Percentiles rank a stretch among this genome's conserved stretches.
These are phyloP conservation scores for Cephus sareptanus DNA, from an alignment of 2,888 invertebrate genomes.

Conservation along the genomic window DNA sequence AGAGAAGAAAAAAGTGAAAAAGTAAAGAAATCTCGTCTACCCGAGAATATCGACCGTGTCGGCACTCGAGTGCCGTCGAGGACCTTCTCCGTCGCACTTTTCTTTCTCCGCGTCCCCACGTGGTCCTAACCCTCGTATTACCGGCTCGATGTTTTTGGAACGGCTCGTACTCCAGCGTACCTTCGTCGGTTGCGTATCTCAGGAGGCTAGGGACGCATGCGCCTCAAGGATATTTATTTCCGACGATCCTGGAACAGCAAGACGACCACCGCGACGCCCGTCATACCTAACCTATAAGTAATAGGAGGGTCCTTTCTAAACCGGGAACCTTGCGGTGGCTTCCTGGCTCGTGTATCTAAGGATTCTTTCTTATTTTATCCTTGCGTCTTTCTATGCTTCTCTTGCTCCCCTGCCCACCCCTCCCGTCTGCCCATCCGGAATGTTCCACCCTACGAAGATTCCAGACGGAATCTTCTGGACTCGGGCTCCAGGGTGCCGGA, in stretches of 20 bases:
- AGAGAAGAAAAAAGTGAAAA: neutral
- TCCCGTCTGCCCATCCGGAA: conserved; percentile 17
- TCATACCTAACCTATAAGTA: neutral
- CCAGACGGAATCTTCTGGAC: conserved; percentile 5
- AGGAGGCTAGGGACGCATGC: neutral
- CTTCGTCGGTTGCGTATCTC: neutral
- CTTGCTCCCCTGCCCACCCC: neutral
- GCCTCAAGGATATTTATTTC: neutral
- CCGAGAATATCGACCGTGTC: neutral
- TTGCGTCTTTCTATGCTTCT: neutral
- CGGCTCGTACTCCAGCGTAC: neutral
- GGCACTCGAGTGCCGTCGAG: neutral
- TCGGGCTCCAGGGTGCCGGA: neutral
- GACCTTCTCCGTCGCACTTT: conserved; percentile 2
- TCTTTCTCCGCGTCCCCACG: neutral
- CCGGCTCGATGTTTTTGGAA: neutral
- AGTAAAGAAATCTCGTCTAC: neutral
- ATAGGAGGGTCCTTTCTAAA: neutral
- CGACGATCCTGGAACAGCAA: neutral
- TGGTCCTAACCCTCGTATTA: neutral
- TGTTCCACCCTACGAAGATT: conserved; percentile 12
- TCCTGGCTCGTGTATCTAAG: neutral
- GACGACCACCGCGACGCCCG: neutral
- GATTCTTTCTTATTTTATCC: neutral
- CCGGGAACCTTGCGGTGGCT: neutral